Percentiles rank a stretch among this genome's conserved stretches.
phyloP scores from a whole-genome alignment of 2,888 invertebrate genomes.

The Tipula lateralis region DNA sequence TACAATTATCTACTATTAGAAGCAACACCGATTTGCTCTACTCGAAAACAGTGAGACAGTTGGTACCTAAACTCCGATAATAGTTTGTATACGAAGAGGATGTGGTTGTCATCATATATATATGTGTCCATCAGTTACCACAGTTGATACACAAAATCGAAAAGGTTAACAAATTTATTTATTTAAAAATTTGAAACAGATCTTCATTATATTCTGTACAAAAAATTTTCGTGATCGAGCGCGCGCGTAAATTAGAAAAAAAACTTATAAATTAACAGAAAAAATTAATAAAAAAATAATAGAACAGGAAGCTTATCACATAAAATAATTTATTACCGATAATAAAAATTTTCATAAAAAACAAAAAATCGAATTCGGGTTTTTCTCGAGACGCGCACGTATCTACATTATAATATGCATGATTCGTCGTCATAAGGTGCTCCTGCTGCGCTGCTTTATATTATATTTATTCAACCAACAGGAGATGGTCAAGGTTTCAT shows the following conservation, averaged over 20 bases:
- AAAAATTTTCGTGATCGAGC: neutral
- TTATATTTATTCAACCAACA: neutral
- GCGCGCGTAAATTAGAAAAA: neutral
- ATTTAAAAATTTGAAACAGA: neutral
- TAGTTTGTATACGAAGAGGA: too few species aligned
- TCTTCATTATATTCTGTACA: neutral
- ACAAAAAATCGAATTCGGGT: neutral
- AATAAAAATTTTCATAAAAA: neutral
- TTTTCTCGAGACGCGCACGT: neutral
- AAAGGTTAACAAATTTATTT: neutral
- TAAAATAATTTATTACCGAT: constrained; percentile 11
- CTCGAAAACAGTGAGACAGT: too few species aligned
- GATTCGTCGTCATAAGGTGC: neutral
- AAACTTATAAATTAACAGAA: neutral
- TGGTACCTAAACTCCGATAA: too few species aligned
- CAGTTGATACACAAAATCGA: neutral
- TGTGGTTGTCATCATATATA: neutral
- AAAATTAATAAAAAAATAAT: neutral
- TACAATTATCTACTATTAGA: too few species aligned
- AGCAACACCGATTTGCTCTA: too few species aligned
- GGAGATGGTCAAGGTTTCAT: constrained; percentile 4
- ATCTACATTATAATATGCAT: neutral
- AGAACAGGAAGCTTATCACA: constrained; percentile 6
- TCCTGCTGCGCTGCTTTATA: neutral
- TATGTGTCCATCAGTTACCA: neutral